Conservation (phyloP, 2,797 vertebrate species). For the Pteropus rufus region DNA sequence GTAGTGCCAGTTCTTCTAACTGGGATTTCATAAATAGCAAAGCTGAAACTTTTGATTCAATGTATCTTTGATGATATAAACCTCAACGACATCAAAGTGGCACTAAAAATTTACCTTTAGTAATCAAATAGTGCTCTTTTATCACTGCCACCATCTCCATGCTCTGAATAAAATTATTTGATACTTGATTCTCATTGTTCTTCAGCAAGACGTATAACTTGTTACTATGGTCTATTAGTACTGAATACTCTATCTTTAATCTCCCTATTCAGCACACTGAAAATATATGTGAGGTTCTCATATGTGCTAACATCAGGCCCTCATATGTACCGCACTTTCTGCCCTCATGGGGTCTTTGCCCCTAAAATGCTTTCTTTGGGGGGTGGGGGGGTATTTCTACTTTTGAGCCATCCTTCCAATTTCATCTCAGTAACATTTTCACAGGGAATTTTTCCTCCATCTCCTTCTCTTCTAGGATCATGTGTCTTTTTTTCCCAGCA, state of each 20-base stretch:
- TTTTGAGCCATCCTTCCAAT: not conserved
- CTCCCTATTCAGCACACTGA: not conserved
- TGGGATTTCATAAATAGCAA: not conserved
- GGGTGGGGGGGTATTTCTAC: not conserved
- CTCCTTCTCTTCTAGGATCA: not conserved
- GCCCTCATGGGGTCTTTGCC: not conserved
- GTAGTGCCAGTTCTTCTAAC: not conserved
- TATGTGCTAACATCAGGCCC: not conserved
- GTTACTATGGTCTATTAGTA: not conserved
- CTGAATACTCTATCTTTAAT: not conserved
- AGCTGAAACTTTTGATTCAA: not conserved
- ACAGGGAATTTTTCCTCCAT: not conserved
- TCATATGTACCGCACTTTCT: fast-evolving
- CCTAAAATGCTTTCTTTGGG: not conserved
- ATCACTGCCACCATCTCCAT: not conserved
- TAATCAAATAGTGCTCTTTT: not conserved
- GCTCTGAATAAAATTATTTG: not conserved
- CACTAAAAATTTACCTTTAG: not conserved
- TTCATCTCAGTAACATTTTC: not conserved
- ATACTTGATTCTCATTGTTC: not conserved
- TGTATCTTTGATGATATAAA: not conserved
- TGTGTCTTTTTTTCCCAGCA: not conserved
- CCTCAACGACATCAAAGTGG: not conserved
- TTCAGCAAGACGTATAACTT: not conserved
- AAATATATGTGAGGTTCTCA: not conserved